Conservation (phyloP, 2,888 invertebrate genomes). For the Pocota personata region DNA sequence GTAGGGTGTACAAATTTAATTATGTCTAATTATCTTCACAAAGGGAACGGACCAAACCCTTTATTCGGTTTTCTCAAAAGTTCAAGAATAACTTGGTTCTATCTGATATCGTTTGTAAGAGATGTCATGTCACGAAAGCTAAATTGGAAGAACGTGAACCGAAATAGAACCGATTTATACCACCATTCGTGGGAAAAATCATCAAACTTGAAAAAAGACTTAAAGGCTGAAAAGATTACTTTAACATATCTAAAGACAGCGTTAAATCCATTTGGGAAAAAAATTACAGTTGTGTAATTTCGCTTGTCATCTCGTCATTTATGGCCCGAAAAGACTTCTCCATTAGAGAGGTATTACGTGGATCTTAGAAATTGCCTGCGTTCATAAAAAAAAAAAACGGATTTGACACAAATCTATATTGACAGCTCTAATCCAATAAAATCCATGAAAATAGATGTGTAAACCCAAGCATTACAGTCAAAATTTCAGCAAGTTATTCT, state of each 20-base stretch:
- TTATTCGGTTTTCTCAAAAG: too few species aligned
- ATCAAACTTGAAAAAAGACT: background rate
- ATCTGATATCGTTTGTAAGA: too few species aligned
- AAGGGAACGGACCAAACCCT: too few species aligned
- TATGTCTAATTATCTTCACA: too few species aligned
- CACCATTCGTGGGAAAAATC: background rate
- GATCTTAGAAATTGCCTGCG: background rate
- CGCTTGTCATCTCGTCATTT: background rate
- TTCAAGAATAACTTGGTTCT: too few species aligned
- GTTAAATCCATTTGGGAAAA: background rate
- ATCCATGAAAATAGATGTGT: slow-evolving; percentile 11
- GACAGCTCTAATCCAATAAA: slow-evolving; percentile 12
- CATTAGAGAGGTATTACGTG: background rate
- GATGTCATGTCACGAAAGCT: too few species aligned
- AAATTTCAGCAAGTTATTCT: background rate
- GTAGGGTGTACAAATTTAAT: too few species aligned
- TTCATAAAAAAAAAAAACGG: background rate
- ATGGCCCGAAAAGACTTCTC: background rate
- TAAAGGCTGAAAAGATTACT: background rate
- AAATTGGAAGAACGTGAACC: background rate
- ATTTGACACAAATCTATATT: slow-evolving; percentile 7
- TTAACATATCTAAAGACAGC: background rate
- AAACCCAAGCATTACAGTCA: background rate
- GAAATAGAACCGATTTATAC: background rate
- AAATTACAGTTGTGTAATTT: background rate